Base-by-base conservation (phyloP, 2,113 vertebrate genomes). In the Psittacula cyanocephala region DNA sequence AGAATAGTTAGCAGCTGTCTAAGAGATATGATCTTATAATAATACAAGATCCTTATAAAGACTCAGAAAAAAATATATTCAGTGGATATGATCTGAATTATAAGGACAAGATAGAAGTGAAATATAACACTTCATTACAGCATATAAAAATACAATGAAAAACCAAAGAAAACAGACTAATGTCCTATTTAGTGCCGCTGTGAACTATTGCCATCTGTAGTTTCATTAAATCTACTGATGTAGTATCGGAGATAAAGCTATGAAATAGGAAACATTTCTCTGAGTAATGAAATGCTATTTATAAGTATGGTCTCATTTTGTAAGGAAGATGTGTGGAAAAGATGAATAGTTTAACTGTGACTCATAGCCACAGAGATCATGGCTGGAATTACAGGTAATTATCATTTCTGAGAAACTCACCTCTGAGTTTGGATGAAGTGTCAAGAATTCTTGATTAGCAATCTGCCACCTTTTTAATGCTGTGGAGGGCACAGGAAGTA, bases 351-450 rank as follows among this genome's bases (percentile, higher is more conserved):
- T 88, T 86, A 81, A 78, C n/a, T 28, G 29, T 86, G 81, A 89
- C 43, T 91, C 74, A 43, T 12, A 60, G 31, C 50, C 55, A 72
- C 89, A 87, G 59, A 81, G 29, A 65, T 76, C 70, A 79, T 82
- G 49, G 37, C 18, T 91, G 49, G 74, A 92, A 81, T 92, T 95
- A 59, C 41, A 93, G 60, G 67, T 86, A 87, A 87, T 93, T 92
- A 79, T 64, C 0, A 76, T 89, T 93, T 94, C 93, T 74, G 41
- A 89, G 70, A 93, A 91, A 59, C 53, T 82, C n/a, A 59, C 33
- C 39, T 57, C 41, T 57, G 79, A 67, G 63, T 80, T 75, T 77
- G 77, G 62, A 81, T 63, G 43, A 86, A 93, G 31, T 33, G 52
- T 92, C 67, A 86, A 91, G 55, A 52, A 78, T 68, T 71, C 68